Base-by-base conservation (phyloP, 37 sponge, comb jelly and placozoan species). In the Cliona cf. orientalis region DNA sequence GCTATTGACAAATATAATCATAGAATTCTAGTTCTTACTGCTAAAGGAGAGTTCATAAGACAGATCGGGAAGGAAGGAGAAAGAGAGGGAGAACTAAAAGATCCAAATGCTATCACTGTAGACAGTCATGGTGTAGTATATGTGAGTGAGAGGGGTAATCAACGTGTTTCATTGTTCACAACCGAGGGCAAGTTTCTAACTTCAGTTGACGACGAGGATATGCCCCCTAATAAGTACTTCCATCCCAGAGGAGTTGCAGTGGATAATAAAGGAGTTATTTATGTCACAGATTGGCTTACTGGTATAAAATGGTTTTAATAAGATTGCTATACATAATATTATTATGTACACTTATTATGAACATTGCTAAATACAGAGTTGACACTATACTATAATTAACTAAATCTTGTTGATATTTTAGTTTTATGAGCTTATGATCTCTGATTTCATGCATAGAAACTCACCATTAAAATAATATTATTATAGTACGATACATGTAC, bases 21-120 rank as follows among this genome's bases (percentile, higher is more conserved):
- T 74, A 33, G 87, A 26, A 58, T 86, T 17, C 87, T 79, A 66
- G 66, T 79, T 5, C 79, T 86, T 80, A 78, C 60, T 34, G 37
- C 37, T 5, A 46, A 65, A 12, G 72, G 72, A 7, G 46, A 72
- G 55, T 37, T 39, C 26, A 22, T 46, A 9, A 35, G 72, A 43
- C 44, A 72, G 46, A 39, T 72, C 2, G 72, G 46, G 46, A 72
- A 72, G 55, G 11, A 23, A 6, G 72, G 72, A 23, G 2, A 32
- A 28, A 46, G 46, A 25, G 46, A 43, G 26, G 38, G 38, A 7
- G 72, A 63, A 33, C 31, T 63, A 33, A 34, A 63, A 29, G 12
- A 34, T 9, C 64, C 64, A 12, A 34, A 29, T 14, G 64, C 46
- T 39, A 41, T 72, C 34, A 31, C 44, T 3, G 38, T 72, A 23